A percentile compares a stretch with the other conserved stretches of the same genome.
phyloP scores from a whole-genome alignment of 2,797 vertebrate genomes.

The Centropyge bicolor region DNA sequence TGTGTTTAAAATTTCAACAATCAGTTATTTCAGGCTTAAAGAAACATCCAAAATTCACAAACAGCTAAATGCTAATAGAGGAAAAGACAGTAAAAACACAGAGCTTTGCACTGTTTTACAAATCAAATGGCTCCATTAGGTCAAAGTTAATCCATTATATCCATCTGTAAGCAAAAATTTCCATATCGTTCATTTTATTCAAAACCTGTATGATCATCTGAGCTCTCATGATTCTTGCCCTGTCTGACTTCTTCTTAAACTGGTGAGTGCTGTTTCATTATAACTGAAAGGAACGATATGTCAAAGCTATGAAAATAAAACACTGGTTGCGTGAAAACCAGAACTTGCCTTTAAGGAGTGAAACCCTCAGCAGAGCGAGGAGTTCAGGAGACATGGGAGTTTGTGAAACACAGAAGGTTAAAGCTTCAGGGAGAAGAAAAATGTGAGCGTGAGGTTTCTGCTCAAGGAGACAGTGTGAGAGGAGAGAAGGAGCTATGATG shows the following conservation, averaged over 20 bases:
- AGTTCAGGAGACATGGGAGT: constrained; percentile 12
- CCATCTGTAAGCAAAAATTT: background rate
- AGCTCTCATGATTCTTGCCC: background rate
- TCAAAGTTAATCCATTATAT: background rate
- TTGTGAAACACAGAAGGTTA: constrained; percentile 21
- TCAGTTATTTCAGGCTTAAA: background rate
- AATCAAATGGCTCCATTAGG: background rate
- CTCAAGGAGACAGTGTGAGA: constrained; percentile 20
- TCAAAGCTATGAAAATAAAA: background rate
- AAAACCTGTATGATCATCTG: background rate
- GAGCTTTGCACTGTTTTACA: constrained; percentile 8
- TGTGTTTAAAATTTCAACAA: constrained; percentile 4
- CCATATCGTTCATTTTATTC: background rate
- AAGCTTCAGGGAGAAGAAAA: constrained; percentile 12
- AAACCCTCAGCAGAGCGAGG: constrained; percentile 12
- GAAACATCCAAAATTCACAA: background rate
- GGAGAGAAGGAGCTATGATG: constrained; percentile 30
- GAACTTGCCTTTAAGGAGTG: constrained; percentile 2
- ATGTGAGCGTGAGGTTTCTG: constrained; percentile 22
- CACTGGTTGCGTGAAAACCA: background rate
- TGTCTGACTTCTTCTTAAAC: background rate
- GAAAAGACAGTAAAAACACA: background rate
- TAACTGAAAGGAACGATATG: background rate
- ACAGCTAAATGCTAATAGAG: too few relatives aligned
- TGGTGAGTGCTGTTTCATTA: background rate